These are phyloP conservation scores for Poecilobothrus nobilitatus DNA, from an alignment of 2,888 invertebrate species.

Conservation along the genomic window DNA sequence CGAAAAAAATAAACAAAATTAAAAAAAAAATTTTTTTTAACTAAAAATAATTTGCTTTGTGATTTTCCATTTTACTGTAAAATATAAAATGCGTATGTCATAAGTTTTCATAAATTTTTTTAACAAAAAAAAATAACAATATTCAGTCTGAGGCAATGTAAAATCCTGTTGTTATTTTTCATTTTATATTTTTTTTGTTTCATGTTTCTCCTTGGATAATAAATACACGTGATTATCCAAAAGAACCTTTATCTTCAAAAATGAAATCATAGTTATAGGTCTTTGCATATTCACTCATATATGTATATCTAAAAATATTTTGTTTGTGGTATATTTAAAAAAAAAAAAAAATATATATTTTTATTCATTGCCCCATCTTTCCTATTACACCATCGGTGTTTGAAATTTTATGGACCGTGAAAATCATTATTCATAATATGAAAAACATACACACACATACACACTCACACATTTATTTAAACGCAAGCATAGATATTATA, in stretches of 20 bases:
- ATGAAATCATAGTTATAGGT: no score
- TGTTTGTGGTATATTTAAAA: neutral
- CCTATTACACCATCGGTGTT: neutral
- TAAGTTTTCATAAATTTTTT: neutral
- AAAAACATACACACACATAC: neutral
- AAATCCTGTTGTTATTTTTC: no score
- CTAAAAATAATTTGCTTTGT: no score
- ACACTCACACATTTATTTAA: no score
- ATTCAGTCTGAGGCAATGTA: no score
- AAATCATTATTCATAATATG: constrained; percentile 1
- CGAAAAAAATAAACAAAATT: no score
- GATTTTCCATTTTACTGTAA: no score
- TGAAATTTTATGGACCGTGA: neutral
- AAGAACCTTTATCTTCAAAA: neutral
- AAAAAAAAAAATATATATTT: neutral
- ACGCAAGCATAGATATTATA: no score
- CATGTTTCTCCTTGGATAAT: neutral
- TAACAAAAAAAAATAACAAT: neutral
- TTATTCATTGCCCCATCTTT: neutral
- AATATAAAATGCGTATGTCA: neutral
- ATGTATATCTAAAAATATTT: no score
- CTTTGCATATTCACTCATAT: no score
- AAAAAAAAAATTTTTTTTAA: no score
- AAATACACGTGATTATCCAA: neutral
- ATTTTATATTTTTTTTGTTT: no score